phyloP scores from a whole-genome alignment of 2,113 vertebrate species.

The Sorex araneus region DNA sequence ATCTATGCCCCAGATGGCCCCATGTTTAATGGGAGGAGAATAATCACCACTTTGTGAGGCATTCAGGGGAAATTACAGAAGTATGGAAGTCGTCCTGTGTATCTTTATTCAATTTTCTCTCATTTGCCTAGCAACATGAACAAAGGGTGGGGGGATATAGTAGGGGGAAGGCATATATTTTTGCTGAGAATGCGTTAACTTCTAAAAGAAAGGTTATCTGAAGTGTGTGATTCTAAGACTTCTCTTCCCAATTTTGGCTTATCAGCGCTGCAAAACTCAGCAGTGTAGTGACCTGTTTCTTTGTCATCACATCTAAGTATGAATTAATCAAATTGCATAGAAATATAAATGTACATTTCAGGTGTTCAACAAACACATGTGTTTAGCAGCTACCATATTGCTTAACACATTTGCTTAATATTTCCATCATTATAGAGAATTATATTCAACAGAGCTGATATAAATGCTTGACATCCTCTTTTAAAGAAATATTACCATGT shows the following conservation, averaged over 20 bases:
- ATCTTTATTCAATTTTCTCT: slow-evolving; percentile 64
- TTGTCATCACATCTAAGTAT: background rate
- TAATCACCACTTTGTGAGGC: slow-evolving; percentile 64
- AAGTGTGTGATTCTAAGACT: background rate
- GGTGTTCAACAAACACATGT: accelerated
- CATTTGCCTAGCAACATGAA: slow-evolving; percentile 40
- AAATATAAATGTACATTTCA: background rate
- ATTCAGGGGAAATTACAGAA: slow-evolving; percentile 66
- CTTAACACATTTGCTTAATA: accelerated
- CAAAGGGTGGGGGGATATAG: background rate
- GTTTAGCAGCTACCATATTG: too few species aligned
- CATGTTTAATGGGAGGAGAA: slow-evolving; percentile 67
- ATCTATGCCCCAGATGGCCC: slow-evolving; percentile 75
- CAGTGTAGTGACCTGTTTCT: too few species aligned
- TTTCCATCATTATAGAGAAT: background rate
- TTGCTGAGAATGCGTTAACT: background rate
- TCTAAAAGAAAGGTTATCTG: background rate
- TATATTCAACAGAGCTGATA: background rate
- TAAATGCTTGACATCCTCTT: background rate
- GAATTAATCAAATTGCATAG: background rate
- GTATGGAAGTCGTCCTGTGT: slow-evolving; percentile 53
- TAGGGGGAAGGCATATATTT: background rate
- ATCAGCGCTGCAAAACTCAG: background rate
- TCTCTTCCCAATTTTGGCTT: background rate
- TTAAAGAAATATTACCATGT: too few species aligned